Percentiles rank a stretch among this genome's conserved stretches.
These are phyloP conservation scores for Heliothis subflexa DNA, from an alignment of 1,140 invertebrate genomes.

Conservation along the genomic window DNA sequence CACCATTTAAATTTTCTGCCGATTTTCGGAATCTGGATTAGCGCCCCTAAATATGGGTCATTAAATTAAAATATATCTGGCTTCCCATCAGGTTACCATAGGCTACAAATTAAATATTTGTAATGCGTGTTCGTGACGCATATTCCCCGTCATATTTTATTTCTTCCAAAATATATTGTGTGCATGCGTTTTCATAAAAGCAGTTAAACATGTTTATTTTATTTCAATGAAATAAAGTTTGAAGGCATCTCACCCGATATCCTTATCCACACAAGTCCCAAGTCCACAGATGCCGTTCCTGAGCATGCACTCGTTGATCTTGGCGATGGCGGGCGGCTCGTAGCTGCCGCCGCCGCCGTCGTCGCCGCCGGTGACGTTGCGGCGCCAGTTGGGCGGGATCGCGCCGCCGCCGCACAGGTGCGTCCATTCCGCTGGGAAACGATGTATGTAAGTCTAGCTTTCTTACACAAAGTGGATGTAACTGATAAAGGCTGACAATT, in stretches of 20 bases:
- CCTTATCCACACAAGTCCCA: slow-evolving; percentile 92
- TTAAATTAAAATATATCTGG: too few relatives aligned
- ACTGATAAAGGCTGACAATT: too few relatives aligned
- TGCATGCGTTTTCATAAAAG: too few relatives aligned
- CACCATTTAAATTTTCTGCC: too few relatives aligned
- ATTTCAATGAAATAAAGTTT: too few relatives aligned
- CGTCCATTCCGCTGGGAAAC: slow-evolving; percentile 69
- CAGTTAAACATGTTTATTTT: too few relatives aligned
- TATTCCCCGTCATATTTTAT: too few relatives aligned
- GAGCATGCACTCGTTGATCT: slow-evolving; percentile 91
- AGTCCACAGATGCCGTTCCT: slow-evolving; percentile 92
- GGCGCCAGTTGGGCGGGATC: slow-evolving; percentile 68
- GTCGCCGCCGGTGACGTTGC: slow-evolving; percentile 68
- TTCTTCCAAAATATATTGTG: too few relatives aligned
- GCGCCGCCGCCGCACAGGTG: slow-evolving; percentile 72
- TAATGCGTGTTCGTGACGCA: too few relatives aligned
- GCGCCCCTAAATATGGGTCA: not conserved
- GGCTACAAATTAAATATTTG: too few relatives aligned
- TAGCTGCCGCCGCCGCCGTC: slow-evolving; percentile 48
- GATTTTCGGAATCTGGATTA: too few relatives aligned
- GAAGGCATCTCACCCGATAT: slow-evolving; percentile 89
- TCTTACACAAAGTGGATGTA: not conserved
- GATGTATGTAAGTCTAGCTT: not conserved
- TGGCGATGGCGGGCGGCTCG: slow-evolving; percentile 69
- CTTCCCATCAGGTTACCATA: too few relatives aligned